These are phyloP conservation scores for Rhagonycha fulva DNA, from an alignment of 2,888 invertebrate genomes.

Conservation along the genomic window DNA sequence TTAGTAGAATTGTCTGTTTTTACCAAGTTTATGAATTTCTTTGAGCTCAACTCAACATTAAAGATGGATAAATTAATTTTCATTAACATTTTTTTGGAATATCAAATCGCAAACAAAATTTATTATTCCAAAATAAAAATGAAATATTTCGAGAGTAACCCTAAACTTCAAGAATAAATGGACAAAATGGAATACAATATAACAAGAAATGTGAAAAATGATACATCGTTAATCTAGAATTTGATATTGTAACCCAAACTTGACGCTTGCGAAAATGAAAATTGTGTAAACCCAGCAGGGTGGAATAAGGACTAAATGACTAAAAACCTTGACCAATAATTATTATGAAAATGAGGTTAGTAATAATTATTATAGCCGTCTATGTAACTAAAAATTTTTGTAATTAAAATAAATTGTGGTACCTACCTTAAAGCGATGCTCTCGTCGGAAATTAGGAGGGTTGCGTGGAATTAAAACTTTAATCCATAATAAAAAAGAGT, in stretches of 20 bases:
- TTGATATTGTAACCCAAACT: slow-evolving; percentile 1
- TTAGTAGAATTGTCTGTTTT: neutral
- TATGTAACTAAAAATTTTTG: too few relatives aligned
- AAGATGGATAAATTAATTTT: neutral
- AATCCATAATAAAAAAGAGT: too few relatives aligned
- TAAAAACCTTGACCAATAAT: neutral
- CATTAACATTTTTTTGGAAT: neutral
- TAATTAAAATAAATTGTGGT: too few relatives aligned
- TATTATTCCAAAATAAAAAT: neutral
- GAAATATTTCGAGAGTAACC: neutral
- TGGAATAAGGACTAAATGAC: slow-evolving; percentile 35
- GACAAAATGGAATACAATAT: neutral
- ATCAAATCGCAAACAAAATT: neutral
- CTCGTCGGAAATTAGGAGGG: neutral
- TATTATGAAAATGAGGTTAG: neutral
- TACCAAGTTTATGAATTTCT: neutral
- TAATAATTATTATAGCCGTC: too few relatives aligned
- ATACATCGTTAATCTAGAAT: slow-evolving; percentile 1
- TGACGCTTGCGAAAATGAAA: slow-evolving; percentile 49
- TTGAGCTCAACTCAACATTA: neutral
- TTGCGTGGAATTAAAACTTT: neutral
- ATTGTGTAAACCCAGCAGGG: neutral
- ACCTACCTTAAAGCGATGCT: too few relatives aligned
- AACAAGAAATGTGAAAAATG: slow-evolving; percentile 2
- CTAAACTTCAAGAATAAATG: neutral